Base-by-base conservation (phyloP, 1,140 invertebrate species). In the Helicorthomorpha holstii region DNA sequence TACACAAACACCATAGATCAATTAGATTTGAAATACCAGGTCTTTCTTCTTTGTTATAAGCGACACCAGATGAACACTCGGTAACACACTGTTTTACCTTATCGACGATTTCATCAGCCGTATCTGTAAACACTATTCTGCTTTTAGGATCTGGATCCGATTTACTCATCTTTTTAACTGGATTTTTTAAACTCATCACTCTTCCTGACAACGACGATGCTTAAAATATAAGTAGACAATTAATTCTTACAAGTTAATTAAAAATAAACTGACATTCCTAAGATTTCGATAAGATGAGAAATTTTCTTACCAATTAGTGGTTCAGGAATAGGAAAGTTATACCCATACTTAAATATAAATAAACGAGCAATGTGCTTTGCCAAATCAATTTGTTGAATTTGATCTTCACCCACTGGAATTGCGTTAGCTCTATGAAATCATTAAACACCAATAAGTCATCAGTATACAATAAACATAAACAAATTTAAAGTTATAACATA, bases 161-260 rank as follows among this genome's bases (percentile, higher is more conserved):
- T 71, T 98, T 99, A 3, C 94, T 98, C 95, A 98, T 98, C 73
- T 99, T 99, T 61, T 85, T 84, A 0, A 62, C 61, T 0, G 93
- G 86, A 61, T 92, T 78, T 38, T 85, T 72, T 16, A 96, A 67
- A 64, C 85, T 93, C 61, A n/a, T n/a, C n/a, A n/a, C n/a, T n/a
- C n/a, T n/a, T n/a, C n/a, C n/a, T n/a, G n/a, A n/a, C n/a, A n/a
- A n/a, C n/a, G n/a, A n/a, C n/a, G n/a, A n/a, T n/a, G n/a, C n/a
- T n/a, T n/a, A n/a, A n/a, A n/a, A n/a, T n/a, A n/a, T n/a, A n/a
- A n/a, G n/a, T n/a, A n/a, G n/a, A n/a, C n/a, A n/a, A n/a, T n/a
- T n/a, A n/a, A n/a, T n/a, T n/a, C n/a, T n/a, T n/a, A n/a, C n/a
- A n/a, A n/a, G n/a, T n/a, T n/a, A n/a, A n/a, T n/a, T n/a, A n/a